phyloP scores from a whole-genome alignment of 2,113 vertebrate genomes.

The Gavia stellata region DNA sequence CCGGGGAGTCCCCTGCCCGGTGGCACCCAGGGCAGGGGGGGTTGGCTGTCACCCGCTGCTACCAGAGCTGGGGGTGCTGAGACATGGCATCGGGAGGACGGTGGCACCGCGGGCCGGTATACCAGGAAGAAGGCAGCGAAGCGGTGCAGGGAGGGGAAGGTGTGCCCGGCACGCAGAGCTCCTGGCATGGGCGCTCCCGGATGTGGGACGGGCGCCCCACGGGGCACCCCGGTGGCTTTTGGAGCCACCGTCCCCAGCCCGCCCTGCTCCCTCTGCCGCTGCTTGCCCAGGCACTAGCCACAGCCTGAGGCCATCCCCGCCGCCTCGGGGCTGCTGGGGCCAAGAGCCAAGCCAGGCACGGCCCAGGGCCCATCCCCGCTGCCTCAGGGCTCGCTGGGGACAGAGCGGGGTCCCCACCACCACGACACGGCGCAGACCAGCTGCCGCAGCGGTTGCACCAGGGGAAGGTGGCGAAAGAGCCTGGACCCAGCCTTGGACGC shows the following conservation, averaged over 20 bases:
- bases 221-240: background rate
- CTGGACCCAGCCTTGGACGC: background rate
- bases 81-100: accelerated
- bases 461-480: background rate
- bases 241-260: background rate
- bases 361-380: accelerated
- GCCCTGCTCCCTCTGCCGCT: accelerated
- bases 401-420: accelerated
- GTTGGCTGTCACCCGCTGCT: background rate
- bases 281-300: background rate
- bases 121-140: background rate
- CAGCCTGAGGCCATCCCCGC: background rate
- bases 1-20: background rate
- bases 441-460: background rate
- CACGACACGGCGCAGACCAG: background rate
- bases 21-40: background rate
- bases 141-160: background rate
- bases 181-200: background rate
- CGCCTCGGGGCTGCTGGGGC: background rate
- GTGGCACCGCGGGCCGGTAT: background rate
- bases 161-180: background rate
- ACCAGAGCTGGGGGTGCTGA: background rate
- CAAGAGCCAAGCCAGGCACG: background rate
- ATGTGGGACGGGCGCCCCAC: background rate
- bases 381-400: accelerated